A percentile compares a stretch with the other conserved stretches of the same genome.
Evolutionary conservation across 2,113 vertebrate species (phyloP).

Genomic region (Nothoprocta perdicaria): DNA sequence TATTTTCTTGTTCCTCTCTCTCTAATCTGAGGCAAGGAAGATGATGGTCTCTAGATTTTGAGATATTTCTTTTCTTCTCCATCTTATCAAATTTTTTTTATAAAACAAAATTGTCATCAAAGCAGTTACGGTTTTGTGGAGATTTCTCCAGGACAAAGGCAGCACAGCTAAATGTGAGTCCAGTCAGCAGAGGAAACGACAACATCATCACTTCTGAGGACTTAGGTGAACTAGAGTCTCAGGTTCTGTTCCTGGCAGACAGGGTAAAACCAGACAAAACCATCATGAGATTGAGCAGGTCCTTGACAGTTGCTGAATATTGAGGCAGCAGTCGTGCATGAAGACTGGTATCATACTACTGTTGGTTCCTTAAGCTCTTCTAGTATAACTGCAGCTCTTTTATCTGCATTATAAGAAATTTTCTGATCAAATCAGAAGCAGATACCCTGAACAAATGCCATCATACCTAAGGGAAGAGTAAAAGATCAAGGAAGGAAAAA

Average conservation of each 20-base stretch:
- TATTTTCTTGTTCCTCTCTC: background rate
- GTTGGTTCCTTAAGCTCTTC: background rate
- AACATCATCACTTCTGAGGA: background rate
- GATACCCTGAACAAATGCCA: background rate
- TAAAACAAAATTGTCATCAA: background rate
- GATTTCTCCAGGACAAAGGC: background rate
- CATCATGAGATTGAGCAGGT: background rate
- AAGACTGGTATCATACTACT: background rate
- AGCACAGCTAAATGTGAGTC: background rate
- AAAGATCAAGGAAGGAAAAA: background rate
- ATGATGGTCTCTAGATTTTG: background rate
- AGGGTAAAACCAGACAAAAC: background rate
- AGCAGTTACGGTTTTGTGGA: background rate
- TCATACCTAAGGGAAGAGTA: background rate
- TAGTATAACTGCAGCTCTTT: background rate
- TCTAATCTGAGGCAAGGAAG: background rate
- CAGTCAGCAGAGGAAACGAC: background rate
- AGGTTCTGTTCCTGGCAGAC: background rate
- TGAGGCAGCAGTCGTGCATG: background rate
- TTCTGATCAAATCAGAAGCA: background rate
- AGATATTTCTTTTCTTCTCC: background rate
- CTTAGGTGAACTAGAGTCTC: background rate
- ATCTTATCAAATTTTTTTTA: background rate
- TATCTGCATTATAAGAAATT: background rate
- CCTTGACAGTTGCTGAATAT: background rate